Conservation (phyloP, 2,113 vertebrate species). For the Leptobrachium leishanense region DNA sequence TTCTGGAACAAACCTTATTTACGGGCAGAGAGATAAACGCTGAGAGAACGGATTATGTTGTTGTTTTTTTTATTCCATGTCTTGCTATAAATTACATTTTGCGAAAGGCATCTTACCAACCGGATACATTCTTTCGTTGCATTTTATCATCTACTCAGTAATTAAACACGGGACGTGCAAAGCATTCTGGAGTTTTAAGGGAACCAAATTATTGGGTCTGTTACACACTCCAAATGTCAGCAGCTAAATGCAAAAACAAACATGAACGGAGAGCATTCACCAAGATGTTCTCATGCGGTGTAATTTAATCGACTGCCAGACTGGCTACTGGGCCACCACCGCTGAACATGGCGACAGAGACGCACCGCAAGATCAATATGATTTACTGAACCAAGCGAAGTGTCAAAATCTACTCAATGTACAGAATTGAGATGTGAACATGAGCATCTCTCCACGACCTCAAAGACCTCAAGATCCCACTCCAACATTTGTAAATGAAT, state of each 20-base stretch:
- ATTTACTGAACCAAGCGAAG: too few relatives aligned
- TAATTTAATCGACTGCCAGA: too few relatives aligned
- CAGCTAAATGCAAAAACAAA: slow-evolving; percentile 1
- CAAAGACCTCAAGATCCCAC: too few relatives aligned
- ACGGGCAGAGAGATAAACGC: neutral
- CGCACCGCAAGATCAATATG: too few relatives aligned
- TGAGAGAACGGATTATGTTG: neutral
- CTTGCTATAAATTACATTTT: neutral
- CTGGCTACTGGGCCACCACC: too few relatives aligned
- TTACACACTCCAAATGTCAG: neutral
- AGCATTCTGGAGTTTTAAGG: slow-evolving; percentile 27
- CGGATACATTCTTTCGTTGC: neutral
- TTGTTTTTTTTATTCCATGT: neutral
- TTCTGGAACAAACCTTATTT: neutral
- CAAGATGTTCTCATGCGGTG: too few relatives aligned
- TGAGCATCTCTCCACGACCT: too few relatives aligned
- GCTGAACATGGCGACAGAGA: too few relatives aligned
- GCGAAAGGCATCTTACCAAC: neutral
- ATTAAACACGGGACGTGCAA: slow-evolving; percentile 19
- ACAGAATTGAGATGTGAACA: neutral
- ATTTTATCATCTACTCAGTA: neutral
- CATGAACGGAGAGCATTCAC: too few relatives aligned
- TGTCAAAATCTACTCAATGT: neutral
- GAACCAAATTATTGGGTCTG: neutral
- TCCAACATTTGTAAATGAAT: too few relatives aligned